Percentiles rank a stretch among this genome's conserved stretches.
Evolutionary conservation across 2,113 vertebrate genomes (phyloP).

Genomic region (Dicrurus megarhynchus): DNA sequence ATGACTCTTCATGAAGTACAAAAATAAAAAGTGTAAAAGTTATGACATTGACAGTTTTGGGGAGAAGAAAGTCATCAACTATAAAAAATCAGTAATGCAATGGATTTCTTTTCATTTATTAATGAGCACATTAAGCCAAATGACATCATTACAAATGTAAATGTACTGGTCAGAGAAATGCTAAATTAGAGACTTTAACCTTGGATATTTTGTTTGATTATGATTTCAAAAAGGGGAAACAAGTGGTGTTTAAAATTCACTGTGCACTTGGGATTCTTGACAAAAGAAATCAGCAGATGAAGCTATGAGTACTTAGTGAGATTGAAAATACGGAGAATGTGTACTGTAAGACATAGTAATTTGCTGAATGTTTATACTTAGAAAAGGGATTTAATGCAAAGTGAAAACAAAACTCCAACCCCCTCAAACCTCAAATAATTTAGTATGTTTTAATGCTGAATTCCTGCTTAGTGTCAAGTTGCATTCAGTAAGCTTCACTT

Average conservation of each 20-base stretch:
- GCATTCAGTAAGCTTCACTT: background rate
- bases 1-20: background rate
- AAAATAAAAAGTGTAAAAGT: background rate
- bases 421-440: background rate
- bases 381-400: background rate
- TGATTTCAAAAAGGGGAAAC: background rate
- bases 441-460: background rate
- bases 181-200: background rate
- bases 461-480: background rate
- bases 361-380: background rate
- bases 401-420: background rate
- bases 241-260: background rate
- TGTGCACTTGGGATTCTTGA: background rate
- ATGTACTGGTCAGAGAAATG: background rate
- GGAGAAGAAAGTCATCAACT: background rate
- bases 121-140: background rate
- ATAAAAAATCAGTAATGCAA: background rate
- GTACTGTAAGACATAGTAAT: background rate
- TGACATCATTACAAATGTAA: background rate
- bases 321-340: background rate
- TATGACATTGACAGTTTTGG: background rate
- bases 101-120: background rate
- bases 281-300: background rate
- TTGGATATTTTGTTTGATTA: background rate
- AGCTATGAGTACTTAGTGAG: background rate